Conservation (phyloP, 37 sponge, comb jelly and placozoan species). For the Spongilla lacustris region DNA sequence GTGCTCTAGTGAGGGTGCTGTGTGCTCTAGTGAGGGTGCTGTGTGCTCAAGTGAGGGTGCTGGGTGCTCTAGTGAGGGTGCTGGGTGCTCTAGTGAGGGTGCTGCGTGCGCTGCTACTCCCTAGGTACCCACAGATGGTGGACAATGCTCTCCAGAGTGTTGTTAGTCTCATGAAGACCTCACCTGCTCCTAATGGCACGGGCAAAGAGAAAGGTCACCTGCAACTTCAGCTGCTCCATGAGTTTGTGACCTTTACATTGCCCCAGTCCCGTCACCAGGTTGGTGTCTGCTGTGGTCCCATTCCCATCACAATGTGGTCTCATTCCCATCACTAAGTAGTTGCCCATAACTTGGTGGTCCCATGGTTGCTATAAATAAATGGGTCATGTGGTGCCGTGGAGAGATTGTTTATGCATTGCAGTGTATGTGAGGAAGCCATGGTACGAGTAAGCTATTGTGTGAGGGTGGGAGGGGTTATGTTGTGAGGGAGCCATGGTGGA, state of each 20-base stretch:
- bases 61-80: no score
- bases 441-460: no score
- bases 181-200: background rate
- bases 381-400: no score
- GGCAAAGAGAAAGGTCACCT: background rate
- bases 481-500: no score
- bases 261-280: constrained; percentile 49
- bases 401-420: no score
- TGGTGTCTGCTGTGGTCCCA: background rate
- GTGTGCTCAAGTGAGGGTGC: no score
- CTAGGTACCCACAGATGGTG: constrained; percentile 51
- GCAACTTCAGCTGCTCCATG: constrained; percentile 22
- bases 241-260: constrained; percentile 36
- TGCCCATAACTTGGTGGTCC: no score
- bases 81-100: background rate
- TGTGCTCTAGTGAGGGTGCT: no score
- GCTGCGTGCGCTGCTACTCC: background rate
- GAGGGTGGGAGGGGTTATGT: no score
- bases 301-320: background rate
- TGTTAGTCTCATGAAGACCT: background rate
- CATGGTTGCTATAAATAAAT: no score
- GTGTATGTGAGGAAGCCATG: no score
- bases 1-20: background rate
- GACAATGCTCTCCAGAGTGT: constrained; percentile 37
- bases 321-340: no score